These are phyloP conservation scores for Nestor notabilis DNA, from an alignment of 2,113 vertebrate species.

Conservation along the genomic window DNA sequence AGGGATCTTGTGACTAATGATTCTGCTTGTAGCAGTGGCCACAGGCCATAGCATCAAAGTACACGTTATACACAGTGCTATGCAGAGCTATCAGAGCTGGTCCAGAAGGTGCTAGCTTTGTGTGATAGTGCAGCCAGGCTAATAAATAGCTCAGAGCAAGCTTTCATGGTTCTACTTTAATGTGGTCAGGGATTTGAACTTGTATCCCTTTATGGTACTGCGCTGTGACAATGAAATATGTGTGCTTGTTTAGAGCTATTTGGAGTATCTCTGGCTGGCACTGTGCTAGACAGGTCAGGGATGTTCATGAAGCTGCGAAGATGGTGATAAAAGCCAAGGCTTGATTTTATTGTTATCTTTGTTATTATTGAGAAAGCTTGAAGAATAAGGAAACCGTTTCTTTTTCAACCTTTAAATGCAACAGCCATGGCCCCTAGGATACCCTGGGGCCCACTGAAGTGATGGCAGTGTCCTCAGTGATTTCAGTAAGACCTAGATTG, in stretches of 20 bases:
- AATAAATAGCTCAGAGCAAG: not conserved
- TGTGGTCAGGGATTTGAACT: not conserved
- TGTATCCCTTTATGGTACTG: not conserved
- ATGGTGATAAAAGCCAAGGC: not conserved
- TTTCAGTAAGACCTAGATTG: not conserved
- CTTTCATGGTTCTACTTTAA: not conserved
- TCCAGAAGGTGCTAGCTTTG: not conserved
- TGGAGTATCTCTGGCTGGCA: not conserved
- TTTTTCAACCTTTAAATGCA: not conserved
- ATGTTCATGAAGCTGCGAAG: not conserved
- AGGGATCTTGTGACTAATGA: not conserved
- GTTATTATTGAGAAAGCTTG: not conserved
- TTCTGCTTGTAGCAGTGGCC: not conserved
- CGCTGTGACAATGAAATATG: not conserved
- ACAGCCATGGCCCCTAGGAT: not conserved
- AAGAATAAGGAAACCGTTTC: not conserved
- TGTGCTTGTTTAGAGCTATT: not conserved
- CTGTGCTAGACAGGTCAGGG: not conserved
- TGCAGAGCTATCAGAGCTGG: not conserved
- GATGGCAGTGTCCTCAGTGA: accelerated
- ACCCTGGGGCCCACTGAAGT: not conserved
- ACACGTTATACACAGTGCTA: not conserved
- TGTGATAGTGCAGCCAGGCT: not conserved
- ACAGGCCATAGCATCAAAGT: not conserved
- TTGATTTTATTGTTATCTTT: not conserved